These are phyloP conservation scores for Percopsis transmontana DNA, from an alignment of 2,113 vertebrate species.

Conservation along the genomic window DNA sequence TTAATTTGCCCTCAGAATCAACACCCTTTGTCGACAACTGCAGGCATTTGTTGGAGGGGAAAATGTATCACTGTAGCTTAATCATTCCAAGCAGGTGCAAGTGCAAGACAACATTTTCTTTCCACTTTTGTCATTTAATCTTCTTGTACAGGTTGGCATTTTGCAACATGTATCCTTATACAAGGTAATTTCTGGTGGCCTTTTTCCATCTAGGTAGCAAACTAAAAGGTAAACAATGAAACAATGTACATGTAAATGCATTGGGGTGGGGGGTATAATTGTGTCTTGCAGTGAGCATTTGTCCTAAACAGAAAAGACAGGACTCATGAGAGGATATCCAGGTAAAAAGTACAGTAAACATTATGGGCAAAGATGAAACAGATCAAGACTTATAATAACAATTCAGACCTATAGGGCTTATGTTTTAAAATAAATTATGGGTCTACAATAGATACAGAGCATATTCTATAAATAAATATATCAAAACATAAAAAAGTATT, in stretches of 20 bases:
- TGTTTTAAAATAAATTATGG: constrained; percentile 46
- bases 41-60: constrained; percentile 68
- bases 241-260: not conserved
- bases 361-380: constrained; percentile 8
- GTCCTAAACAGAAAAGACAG: not conserved
- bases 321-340: not conserved
- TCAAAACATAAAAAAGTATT: constrained; percentile 37
- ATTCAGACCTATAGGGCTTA: not conserved
- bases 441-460: constrained; percentile 28
- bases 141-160: constrained; percentile 37
- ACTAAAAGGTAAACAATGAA: constrained; percentile 6
- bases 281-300: not conserved
- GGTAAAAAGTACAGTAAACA: constrained; percentile 1
- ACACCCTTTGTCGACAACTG: constrained; percentile 71
- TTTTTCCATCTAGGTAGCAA: constrained; percentile 7
- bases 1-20: constrained; percentile 78
- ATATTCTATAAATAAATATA: constrained; percentile 26
- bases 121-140: constrained; percentile 55
- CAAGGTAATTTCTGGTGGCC: constrained; percentile 11
- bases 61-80: constrained; percentile 62
- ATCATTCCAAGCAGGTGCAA: constrained; percentile 71
- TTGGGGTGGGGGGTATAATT: not conserved
- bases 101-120: constrained; percentile 54
- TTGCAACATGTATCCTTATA: constrained; percentile 30
- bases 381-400: constrained; percentile 11